Conservation (phyloP, 2,113 vertebrate genomes). For the Hucho hucho region DNA sequence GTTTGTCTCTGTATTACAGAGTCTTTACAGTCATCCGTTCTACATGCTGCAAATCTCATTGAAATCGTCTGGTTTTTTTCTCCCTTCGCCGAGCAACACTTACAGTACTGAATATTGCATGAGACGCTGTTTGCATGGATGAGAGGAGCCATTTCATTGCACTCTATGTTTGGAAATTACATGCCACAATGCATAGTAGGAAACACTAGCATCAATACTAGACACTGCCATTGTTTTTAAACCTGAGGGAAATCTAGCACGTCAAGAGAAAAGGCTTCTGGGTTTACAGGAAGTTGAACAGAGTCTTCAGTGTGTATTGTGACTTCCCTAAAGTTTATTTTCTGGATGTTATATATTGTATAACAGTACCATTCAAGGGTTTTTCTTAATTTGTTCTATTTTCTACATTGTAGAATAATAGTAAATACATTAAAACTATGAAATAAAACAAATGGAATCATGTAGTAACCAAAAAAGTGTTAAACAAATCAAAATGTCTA, state of each 20-base stretch:
- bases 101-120: conserved; percentile 62
- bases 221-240: neutral
- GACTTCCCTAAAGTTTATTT: neutral
- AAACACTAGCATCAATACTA: neutral
- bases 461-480: no score
- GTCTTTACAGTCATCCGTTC: conserved; percentile 20
- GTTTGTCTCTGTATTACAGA: conserved; percentile 7
- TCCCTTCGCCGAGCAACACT: conserved; percentile 19
- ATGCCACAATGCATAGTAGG: neutral
- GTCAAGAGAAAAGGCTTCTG: conserved; percentile 2
- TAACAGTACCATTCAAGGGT: no score
- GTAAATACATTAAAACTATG: no score
- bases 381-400: no score
- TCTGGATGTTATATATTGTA: neutral
- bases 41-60: conserved; percentile 5
- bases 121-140: conserved; percentile 57
- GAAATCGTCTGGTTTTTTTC: neutral
- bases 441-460: no score
- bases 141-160: conserved; percentile 34
- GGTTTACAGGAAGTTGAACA: conserved; percentile 5
- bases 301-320: neutral
- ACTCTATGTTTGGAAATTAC: conserved; percentile 1
- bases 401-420: no score
- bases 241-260: neutral
- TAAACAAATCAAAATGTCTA: no score